These are phyloP conservation scores for Stenolophus ochropezus DNA, from an alignment of 2,888 invertebrate genomes.

Conservation along the genomic window DNA sequence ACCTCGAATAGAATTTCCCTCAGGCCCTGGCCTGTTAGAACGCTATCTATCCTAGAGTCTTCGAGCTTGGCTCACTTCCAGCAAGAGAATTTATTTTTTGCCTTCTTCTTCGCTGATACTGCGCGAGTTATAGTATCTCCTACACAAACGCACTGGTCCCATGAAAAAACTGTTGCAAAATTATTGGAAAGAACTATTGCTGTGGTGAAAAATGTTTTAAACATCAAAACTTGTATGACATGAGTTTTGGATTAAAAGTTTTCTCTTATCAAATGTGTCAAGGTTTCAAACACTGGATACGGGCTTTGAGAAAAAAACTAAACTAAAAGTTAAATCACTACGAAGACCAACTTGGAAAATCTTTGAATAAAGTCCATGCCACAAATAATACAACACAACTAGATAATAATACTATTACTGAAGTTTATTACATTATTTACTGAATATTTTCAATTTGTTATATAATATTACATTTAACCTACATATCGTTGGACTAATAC, in stretches of 20 bases:
- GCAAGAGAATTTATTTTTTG: constrained; percentile 33
- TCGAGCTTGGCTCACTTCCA: constrained; percentile 1
- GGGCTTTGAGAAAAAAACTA: background rate
- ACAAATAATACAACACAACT: background rate
- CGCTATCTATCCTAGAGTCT: constrained; percentile 33
- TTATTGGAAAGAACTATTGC: constrained; percentile 5
- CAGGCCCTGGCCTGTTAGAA: background rate
- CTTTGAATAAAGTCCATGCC: background rate
- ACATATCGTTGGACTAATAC: too few relatives aligned
- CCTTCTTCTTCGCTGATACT: constrained; percentile 33
- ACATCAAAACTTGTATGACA: constrained; percentile 5
- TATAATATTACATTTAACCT: too few relatives aligned
- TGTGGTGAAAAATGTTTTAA: background rate
- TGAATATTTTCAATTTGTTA: too few relatives aligned
- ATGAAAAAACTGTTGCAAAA: constrained; percentile 11
- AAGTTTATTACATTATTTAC: too few relatives aligned
- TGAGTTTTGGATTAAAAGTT: background rate
- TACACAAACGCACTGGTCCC: constrained; percentile 2
- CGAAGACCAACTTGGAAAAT: background rate
- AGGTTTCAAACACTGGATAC: background rate
- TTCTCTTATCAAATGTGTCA: constrained; percentile 10
- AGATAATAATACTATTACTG: too few relatives aligned
- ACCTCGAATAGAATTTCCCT: constrained; percentile 19
- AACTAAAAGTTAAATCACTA: background rate
- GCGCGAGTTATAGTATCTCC: constrained; percentile 11